Evolutionary conservation across 2,113 vertebrate genomes (phyloP).

Genomic region (Phoxinus phoxinus): DNA sequence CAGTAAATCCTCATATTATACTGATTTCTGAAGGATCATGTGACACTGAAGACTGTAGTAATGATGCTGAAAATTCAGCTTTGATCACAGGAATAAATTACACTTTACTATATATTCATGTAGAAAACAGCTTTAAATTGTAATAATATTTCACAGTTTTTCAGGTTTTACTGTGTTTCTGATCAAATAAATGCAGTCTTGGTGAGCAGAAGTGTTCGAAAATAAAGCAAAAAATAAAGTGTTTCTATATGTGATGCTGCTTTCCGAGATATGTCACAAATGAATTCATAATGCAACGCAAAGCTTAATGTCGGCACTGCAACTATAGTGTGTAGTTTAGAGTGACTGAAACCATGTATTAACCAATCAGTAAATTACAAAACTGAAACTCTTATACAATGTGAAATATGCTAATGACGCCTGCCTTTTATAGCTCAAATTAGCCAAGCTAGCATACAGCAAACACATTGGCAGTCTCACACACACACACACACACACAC

Average conservation of each 20-base stretch:
- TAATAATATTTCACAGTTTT: too few species aligned
- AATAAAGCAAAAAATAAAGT: neutral
- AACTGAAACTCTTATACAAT: neutral
- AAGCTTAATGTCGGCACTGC: neutral
- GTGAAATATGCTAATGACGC: neutral
- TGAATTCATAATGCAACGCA: neutral
- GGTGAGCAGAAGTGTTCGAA: too few species aligned
- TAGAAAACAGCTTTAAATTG: too few species aligned
- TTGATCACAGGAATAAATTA: too few species aligned
- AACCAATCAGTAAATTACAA: neutral
- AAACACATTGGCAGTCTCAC: neutral
- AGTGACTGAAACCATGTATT: neutral
- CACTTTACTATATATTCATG: too few species aligned
- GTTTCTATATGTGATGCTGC: neutral
- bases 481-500: neutral
- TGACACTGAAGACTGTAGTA: too few species aligned
- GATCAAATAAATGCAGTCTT: too few species aligned
- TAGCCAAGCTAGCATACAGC: neutral
- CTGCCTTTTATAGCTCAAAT: neutral
- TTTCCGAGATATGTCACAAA: neutral
- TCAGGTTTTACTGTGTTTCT: too few species aligned
- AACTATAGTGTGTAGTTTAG: neutral
- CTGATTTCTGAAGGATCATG: too few species aligned
- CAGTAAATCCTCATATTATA: too few species aligned
- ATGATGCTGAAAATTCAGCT: too few species aligned